Base-by-base conservation (phyloP, 2,113 vertebrate genomes). In the Papio anubis region DNA sequence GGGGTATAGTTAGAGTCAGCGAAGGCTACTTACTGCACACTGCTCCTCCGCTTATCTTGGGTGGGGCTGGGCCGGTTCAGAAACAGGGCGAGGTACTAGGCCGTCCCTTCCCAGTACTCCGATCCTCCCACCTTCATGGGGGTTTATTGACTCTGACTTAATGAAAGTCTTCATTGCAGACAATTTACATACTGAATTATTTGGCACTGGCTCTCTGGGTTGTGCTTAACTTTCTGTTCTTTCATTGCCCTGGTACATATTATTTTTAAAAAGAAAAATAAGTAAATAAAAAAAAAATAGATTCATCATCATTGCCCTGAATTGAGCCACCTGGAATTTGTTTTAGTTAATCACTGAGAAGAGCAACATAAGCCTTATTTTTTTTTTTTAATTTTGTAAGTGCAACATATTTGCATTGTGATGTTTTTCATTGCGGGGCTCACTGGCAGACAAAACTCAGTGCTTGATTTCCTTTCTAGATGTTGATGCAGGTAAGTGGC, bases 401-500 rank as follows among this genome's bases (percentile, higher is more conserved):
- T 27, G 6, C 30, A 52, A 55, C 21, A 9, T 35, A 50, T 85
- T 96, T 83, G 32, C 52, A 68, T 64, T 85, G 30, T 55, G 32
- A 25, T 92, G 6, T 66, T 96, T 93, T 96, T 80, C 93, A 92
- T 5, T 43, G 12, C 14, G 76, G 48, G 1, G 12, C n/a, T 25
- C 80, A 35, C 43, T 66, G 30, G 27, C 35, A 66, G 66, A 73
- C 55, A 81, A 96, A 78, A 89, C 25, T 12, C 48, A 48, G 16
- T n/a, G 43, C 40, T 90, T 90, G 82, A 18, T 94, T 96, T 96
- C 55, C 78, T 84, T 55, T 90, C 86, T 95, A 82, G 88, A 76
- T 82, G 93, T 82, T 93, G 85, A 90, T 50, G 38, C 90, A 55
- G 27, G 52, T 50, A 38, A 90, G 12, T 61, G 45, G n/a, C 43